phyloP scores from a whole-genome alignment of 2,797 vertebrate genomes.

The Parauchenoglanis punctatus region DNA sequence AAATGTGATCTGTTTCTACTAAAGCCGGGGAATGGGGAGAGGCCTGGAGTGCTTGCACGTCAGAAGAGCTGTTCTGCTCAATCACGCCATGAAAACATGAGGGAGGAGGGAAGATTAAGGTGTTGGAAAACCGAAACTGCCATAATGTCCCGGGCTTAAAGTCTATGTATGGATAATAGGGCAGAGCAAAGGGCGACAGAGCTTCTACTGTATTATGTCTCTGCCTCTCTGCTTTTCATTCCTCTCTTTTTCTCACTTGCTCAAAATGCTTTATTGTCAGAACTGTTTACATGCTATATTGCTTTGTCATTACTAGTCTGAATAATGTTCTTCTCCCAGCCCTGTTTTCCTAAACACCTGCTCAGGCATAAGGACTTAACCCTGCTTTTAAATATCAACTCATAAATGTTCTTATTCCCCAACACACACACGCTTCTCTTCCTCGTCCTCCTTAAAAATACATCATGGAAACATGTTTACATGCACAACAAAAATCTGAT shows the following conservation, averaged over 20 bases:
- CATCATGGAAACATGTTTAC: neutral
- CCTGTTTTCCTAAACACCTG: constrained; percentile 21
- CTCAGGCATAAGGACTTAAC: constrained; percentile 21
- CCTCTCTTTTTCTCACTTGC: neutral
- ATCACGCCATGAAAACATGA: constrained; percentile 44
- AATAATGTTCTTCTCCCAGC: constrained; percentile 3
- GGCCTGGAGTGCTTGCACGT: constrained; percentile 28
- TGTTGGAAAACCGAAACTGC: constrained; percentile 63
- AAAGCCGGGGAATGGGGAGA: constrained; percentile 59
- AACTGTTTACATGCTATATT: neutral
- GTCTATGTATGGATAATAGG: constrained; percentile 42
- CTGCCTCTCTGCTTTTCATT: neutral
- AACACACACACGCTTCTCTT: neutral
- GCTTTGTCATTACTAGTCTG: constrained; percentile 4
- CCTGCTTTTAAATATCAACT: neutral
- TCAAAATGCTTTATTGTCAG: neutral
- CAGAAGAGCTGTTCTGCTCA: constrained; percentile 35
- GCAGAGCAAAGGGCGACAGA: constrained; percentile 10
- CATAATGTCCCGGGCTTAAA: constrained; percentile 46
- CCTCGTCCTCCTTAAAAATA: neutral
- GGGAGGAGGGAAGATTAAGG: constrained; percentile 40
- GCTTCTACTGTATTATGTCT: neutral
- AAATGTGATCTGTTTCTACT: constrained; percentile 66
- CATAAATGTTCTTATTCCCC: constrained; percentile 11
- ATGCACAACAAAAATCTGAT: too few relatives aligned